Evolutionary conservation across 2,797 vertebrate species (phyloP).

Genomic region (Coregonus sp.): DNA sequence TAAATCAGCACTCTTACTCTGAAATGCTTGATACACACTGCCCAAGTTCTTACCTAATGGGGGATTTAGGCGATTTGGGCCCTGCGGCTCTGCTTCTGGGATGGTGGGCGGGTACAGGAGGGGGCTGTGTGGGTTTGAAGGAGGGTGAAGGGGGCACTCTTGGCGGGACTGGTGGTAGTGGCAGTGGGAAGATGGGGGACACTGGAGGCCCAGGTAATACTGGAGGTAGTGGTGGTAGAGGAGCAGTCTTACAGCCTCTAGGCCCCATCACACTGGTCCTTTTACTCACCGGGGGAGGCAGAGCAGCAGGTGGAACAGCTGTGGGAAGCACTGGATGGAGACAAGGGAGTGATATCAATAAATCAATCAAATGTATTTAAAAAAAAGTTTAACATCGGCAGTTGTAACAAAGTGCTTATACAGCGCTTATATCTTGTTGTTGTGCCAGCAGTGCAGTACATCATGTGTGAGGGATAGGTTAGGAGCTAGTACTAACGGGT

Average conservation of each 20-base stretch:
- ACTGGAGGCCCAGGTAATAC: slow-evolving; percentile 40
- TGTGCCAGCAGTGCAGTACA: too few relatives aligned
- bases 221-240: slow-evolving; percentile 57
- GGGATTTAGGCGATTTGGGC: slow-evolving; percentile 72
- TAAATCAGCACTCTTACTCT: background rate
- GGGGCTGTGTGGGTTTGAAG: slow-evolving; percentile 65
- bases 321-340: slow-evolving; percentile 70
- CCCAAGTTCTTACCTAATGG: slow-evolving; percentile 65
- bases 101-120: slow-evolving; percentile 73
- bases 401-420: too few relatives aligned
- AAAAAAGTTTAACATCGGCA: too few relatives aligned
- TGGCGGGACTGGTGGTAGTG: slow-evolving; percentile 55
- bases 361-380: slow-evolving; percentile 38
- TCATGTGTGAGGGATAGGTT: too few relatives aligned
- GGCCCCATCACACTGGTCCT: slow-evolving; percentile 76
- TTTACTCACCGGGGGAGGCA: slow-evolving; percentile 70
- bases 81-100: slow-evolving; percentile 71
- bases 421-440: too few relatives aligned
- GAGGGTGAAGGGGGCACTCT: slow-evolving; percentile 47
- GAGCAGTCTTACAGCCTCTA: slow-evolving; percentile 65
- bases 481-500: too few relatives aligned
- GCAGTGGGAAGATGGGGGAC: slow-evolving; percentile 39
- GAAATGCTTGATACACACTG: background rate
- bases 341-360: slow-evolving; percentile 23
- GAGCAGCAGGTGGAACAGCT: slow-evolving; percentile 67